Percentiles rank a stretch among this genome's conserved stretches.
phyloP scores from a whole-genome alignment of 2,888 invertebrate genomes.

The Agapostemon virescens region DNA sequence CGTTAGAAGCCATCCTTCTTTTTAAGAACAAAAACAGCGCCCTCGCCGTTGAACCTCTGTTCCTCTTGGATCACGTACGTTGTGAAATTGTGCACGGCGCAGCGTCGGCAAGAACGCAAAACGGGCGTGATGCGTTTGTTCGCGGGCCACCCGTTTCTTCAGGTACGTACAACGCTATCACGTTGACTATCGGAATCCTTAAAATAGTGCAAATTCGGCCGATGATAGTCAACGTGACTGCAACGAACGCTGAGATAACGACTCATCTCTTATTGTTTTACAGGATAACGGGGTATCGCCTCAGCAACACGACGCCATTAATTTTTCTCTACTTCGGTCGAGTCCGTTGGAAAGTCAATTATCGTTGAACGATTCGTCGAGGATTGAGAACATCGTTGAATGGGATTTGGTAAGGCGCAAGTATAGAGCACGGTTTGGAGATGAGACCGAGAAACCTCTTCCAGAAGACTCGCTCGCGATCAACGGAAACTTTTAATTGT shows the following conservation, averaged over 20 bases:
- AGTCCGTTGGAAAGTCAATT: constrained; percentile 77
- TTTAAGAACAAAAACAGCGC: constrained; percentile 84
- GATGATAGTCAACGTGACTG: background rate
- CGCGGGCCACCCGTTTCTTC: constrained; percentile 32
- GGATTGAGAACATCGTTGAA: constrained; percentile 81
- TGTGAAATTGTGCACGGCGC: constrained; percentile 78
- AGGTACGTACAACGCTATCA: constrained; percentile 28
- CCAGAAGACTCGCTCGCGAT: constrained; percentile 38
- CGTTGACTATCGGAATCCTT: background rate
- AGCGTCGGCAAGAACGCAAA: constrained; percentile 74
- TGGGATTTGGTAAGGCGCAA: constrained; percentile 81
- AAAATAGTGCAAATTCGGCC: background rate
- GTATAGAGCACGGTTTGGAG: constrained; percentile 79
- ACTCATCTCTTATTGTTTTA: constrained; percentile 3
- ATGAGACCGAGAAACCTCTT: constrained; percentile 73
- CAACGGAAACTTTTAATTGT: constrained; percentile 24
- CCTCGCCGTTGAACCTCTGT: constrained; percentile 87
- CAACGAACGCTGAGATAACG: background rate
- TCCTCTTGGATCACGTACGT: constrained; percentile 83
- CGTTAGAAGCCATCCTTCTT: constrained; percentile 25
- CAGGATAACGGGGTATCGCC: constrained; percentile 78
- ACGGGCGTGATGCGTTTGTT: constrained; percentile 69
- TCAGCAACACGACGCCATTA: constrained; percentile 66
- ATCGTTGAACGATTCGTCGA: constrained; percentile 73
- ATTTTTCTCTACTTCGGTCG: constrained; percentile 72